Base-by-base conservation (phyloP, 2,797 vertebrate species). In the Lycodopsis pacificus region DNA sequence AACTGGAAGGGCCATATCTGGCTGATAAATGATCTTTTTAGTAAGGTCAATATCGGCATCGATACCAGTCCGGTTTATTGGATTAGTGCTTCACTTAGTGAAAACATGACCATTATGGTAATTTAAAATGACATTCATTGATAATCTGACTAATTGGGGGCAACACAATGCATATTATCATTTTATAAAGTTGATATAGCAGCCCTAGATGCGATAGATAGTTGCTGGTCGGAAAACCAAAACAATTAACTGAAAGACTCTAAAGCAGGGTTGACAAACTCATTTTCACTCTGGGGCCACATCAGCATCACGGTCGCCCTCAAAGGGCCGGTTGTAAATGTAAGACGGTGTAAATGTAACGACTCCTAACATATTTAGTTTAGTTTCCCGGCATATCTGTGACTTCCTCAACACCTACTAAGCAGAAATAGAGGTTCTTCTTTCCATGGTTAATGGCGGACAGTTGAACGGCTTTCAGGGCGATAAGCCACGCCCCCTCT, bases 11-110 rank as follows among this genome's bases (percentile, higher is more conserved):
- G 34, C 65, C 63, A 66, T 54, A 38, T 27, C 46, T 44, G 36
- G 10, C 27, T 65, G n/a, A 77, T 57, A 57, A 36, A 34, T 20
- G 11, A 70, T 64, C 34, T 38, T 11, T 51, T 62, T 19, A 15
- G 9, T 44, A 19, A 65, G 3, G 27, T 54, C 54, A 62, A 57
- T 59, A 70, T 3, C 20, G 19, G 19, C 46, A 48, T 20, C 19
- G 19, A 13, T 7, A 38, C 58, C 36, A n/a, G 36, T 22, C 46
- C 15, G 25, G 8, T 65, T 25, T 9, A 69, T 38, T 57, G 8
- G 44, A 65, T 65, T 44, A 69, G 36, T 27, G 20, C 20, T 36
- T 34, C 20, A 20, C 2, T 76, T 51, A 62, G 49, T 20, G 53
- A 30, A 73, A 30, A 40, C 44, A 30, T 7, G 12, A 49, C 3